A percentile compares a stretch with the other conserved stretches of the same genome.
These are phyloP conservation scores for Paramormyrops kingsleyae DNA, from an alignment of 2,113 vertebrate species.

Conservation along the genomic window DNA sequence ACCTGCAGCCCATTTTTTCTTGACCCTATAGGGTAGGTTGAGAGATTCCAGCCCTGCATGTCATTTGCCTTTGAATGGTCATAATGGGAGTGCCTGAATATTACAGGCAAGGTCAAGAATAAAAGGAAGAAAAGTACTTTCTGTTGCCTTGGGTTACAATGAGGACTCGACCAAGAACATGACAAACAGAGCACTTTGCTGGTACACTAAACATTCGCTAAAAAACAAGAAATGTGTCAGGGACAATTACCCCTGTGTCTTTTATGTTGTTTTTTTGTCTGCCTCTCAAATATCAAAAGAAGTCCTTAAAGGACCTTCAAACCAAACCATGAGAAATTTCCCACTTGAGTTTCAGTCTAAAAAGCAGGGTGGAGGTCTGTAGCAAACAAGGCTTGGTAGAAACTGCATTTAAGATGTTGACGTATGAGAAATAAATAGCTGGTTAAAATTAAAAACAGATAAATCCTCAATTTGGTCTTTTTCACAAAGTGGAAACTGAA, in stretches of 20 bases:
- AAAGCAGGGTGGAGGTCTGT: not conserved
- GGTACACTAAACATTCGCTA: not conserved
- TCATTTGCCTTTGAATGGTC: not conserved
- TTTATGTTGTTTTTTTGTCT: conserved; percentile 7
- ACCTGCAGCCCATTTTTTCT: not conserved
- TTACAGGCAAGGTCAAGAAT: not conserved
- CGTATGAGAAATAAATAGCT: conserved; percentile 4
- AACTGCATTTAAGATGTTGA: conserved; percentile 15
- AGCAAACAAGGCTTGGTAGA: conserved; percentile 11
- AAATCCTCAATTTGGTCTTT: conserved; percentile 19
- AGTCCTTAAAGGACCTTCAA: conserved; percentile 17
- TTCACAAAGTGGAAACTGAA: conserved; percentile 23
- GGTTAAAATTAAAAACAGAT: conserved; percentile 24
- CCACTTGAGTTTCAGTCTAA: not conserved
- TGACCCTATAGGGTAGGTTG: not conserved
- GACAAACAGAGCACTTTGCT: not conserved
- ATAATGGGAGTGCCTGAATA: not conserved
- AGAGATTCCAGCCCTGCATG: not conserved
- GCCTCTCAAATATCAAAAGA: conserved; percentile 17
- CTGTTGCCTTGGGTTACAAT: not conserved
- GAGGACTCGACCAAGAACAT: not conserved
- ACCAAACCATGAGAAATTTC: conserved; percentile 4
- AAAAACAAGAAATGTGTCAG: conserved; percentile 23
- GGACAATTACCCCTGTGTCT: conserved; percentile 29
- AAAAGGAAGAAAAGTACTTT: not conserved